phyloP scores from a whole-genome alignment of 2,113 vertebrate genomes.

The Nothocercus nigrocapillus region DNA sequence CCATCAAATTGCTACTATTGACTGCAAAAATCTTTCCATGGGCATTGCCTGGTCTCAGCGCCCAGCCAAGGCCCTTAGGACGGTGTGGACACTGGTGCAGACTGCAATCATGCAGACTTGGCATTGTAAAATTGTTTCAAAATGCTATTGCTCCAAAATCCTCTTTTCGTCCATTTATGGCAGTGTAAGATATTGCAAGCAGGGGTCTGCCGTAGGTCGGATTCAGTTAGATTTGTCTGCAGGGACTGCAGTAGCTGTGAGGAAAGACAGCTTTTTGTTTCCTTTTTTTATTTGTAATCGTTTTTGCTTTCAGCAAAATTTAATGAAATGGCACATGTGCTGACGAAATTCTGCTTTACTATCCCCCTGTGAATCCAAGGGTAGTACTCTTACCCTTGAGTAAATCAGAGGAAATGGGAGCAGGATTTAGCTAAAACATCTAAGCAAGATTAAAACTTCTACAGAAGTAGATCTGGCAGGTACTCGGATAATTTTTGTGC shows the following conservation, averaged over 20 bases:
- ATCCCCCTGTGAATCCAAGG: slow-evolving; percentile 20
- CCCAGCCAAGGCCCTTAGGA: too few species aligned
- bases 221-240: not conserved
- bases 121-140: not conserved
- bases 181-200: not conserved
- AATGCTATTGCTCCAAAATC: not conserved
- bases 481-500: not conserved
- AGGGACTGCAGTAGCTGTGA: not conserved
- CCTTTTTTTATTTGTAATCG: not conserved
- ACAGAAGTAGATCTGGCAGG: not conserved
- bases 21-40: not conserved
- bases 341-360: not conserved
- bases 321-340: not conserved
- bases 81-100: not conserved
- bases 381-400: not conserved
- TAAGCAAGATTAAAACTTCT: not conserved
- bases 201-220: not conserved
- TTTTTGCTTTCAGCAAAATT: slow-evolving; percentile 10
- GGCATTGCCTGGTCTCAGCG: fast-evolving
- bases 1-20: not conserved
- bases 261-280: not conserved
- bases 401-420: not conserved
- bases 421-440: not conserved
- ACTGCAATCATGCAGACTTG: not conserved
- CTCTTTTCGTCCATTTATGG: not conserved